These are phyloP conservation scores for Eristalis arbustorum DNA, from an alignment of 2,888 invertebrate genomes.

Conservation along the genomic window DNA sequence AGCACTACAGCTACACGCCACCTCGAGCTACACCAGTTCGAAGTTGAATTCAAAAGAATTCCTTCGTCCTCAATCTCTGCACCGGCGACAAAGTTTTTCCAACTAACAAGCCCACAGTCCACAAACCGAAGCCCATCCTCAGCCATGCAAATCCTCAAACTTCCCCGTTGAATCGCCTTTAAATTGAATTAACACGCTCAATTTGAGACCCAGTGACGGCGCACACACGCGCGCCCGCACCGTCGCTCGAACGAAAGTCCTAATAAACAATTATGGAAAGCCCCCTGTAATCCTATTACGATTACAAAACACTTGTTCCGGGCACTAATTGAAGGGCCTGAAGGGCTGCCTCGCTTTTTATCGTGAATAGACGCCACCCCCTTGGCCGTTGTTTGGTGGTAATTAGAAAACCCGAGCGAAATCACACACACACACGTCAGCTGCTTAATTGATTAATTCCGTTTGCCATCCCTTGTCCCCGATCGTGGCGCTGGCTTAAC, in stretches of 20 bases:
- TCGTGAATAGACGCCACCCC: background rate
- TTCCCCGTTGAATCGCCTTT: conserved; percentile 19
- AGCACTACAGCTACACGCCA: background rate
- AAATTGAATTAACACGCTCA: conserved; percentile 26
- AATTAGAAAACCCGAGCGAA: conserved; percentile 40
- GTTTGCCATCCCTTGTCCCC: background rate
- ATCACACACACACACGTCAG: conserved; percentile 29
- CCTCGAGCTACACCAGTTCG: background rate
- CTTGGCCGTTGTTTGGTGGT: conserved; percentile 9
- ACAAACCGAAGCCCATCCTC: background rate
- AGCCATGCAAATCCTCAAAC: conserved; percentile 21
- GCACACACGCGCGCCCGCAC: background rate
- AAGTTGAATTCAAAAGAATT: background rate
- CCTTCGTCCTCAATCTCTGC: background rate
- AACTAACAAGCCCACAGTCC: conserved; percentile 10
- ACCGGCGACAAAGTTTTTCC: background rate
- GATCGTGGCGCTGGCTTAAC: conserved; percentile 3
- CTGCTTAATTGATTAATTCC: conserved; percentile 38
- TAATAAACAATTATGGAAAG: conserved; percentile 51
- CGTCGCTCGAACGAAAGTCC: conserved; percentile 6
- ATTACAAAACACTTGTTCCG: conserved; percentile 57
- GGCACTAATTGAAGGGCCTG: conserved; percentile 47
- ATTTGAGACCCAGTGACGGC: background rate
- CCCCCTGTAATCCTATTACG: conserved; percentile 46
- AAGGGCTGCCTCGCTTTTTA: conserved; percentile 13